These are phyloP conservation scores for Callionymus lyra DNA, from an alignment of 2,113 vertebrate species.

Conservation along the genomic window DNA sequence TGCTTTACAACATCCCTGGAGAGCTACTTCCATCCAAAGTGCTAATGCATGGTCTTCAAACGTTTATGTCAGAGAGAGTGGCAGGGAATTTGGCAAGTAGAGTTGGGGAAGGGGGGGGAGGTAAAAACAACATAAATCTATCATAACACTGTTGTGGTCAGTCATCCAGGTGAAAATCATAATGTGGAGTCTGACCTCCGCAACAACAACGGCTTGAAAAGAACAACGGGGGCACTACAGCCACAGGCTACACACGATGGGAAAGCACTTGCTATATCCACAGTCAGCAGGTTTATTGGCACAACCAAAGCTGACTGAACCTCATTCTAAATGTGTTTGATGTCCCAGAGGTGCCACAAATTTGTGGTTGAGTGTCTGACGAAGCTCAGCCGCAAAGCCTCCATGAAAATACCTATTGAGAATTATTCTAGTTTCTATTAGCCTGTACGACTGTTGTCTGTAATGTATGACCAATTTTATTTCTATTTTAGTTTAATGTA, in stretches of 20 bases:
- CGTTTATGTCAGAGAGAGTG: constrained; percentile 30
- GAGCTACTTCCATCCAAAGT: constrained; percentile 45
- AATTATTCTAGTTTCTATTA: too few relatives aligned
- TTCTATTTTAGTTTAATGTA: too few relatives aligned
- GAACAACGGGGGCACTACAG: constrained; percentile 33
- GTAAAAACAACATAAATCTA: constrained; percentile 36
- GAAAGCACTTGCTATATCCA: constrained; percentile 47
- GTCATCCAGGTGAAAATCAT: constrained; percentile 54
- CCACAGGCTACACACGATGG: constrained; percentile 40
- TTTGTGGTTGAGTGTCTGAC: too few relatives aligned
- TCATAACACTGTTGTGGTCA: constrained; percentile 50
- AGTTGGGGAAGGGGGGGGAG: constrained; percentile 27
- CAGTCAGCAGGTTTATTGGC: constrained; percentile 51
- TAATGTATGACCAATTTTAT: too few relatives aligned
- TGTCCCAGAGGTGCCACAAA: constrained; percentile 25
- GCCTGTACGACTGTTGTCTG: too few relatives aligned
- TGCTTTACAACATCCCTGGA: constrained; percentile 23
- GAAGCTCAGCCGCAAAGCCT: background rate
- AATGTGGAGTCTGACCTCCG: constrained; percentile 32
- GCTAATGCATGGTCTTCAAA: constrained; percentile 41
- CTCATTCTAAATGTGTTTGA: constrained; percentile 38
- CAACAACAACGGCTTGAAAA: constrained; percentile 30
- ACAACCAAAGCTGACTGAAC: constrained; percentile 41
- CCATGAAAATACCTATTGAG: background rate
- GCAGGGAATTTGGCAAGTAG: constrained; percentile 8